These are phyloP conservation scores for Cuculus canorus DNA, from an alignment of 2,797 vertebrate species.

Conservation along the genomic window DNA sequence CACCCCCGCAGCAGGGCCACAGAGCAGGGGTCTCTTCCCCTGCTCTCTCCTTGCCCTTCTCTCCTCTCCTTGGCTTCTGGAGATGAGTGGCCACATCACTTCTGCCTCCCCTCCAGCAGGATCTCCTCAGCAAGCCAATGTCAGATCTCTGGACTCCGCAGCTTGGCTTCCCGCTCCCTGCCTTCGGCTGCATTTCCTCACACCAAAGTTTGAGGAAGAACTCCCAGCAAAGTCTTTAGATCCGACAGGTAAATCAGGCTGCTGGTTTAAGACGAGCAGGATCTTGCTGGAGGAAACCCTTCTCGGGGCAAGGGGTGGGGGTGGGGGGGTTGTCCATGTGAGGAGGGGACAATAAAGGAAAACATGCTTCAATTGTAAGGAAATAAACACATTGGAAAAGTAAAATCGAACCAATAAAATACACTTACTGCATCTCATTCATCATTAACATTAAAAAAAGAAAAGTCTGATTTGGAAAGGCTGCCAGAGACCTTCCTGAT, in stretches of 20 bases:
- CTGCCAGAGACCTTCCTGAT: neutral
- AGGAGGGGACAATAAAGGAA: neutral
- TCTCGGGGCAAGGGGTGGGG: too few species aligned
- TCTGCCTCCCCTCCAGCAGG: neutral
- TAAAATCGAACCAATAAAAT: neutral
- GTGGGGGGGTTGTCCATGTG: too few species aligned
- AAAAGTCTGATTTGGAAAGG: neutral
- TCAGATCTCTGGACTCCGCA: fast-evolving
- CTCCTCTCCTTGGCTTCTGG: neutral
- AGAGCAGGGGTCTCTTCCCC: neutral
- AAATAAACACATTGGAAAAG: neutral
- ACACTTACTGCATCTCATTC: neutral
- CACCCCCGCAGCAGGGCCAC: neutral
- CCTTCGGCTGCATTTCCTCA: neutral
- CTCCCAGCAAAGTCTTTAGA: neutral
- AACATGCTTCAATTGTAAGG: neutral
- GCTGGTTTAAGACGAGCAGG: neutral
- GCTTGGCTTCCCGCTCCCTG: neutral
- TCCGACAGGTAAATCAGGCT: neutral
- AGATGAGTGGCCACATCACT: neutral
- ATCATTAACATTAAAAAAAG: neutral
- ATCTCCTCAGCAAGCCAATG: neutral
- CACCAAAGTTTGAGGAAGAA: neutral
- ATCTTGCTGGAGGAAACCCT: neutral
- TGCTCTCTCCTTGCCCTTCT: neutral